Percentiles rank a stretch among this genome's conserved stretches.
These are phyloP conservation scores for Drosophila barbarae DNA, from an alignment of 2,888 invertebrate genomes.

Conservation along the genomic window DNA sequence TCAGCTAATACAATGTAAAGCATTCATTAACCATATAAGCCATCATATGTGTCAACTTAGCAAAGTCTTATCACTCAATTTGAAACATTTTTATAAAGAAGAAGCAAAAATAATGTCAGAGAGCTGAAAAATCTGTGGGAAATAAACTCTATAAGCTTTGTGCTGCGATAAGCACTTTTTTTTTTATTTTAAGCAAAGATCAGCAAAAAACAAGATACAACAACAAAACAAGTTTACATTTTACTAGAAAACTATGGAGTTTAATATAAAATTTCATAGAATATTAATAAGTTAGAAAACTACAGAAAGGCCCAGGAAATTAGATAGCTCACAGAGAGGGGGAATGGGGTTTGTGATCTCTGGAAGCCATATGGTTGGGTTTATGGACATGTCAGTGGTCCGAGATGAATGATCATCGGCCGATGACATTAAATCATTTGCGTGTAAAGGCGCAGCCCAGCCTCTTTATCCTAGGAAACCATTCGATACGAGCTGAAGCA, in stretches of 20 bases:
- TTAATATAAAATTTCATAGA: neutral
- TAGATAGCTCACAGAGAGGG: slow-evolving; percentile 48
- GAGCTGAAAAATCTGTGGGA: slow-evolving; percentile 20
- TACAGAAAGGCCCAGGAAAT: slow-evolving; percentile 41
- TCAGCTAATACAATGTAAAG: neutral
- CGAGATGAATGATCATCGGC: slow-evolving; percentile 62
- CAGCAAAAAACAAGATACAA: slow-evolving; percentile 23
- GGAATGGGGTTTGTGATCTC: slow-evolving; percentile 12
- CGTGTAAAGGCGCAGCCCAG: slow-evolving; percentile 7
- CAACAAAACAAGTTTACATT: neutral
- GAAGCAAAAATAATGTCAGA: neutral
- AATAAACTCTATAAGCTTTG: neutral
- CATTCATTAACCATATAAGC: slow-evolving; percentile 1
- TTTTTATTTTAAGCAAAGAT: slow-evolving; percentile 23
- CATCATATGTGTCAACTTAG: neutral
- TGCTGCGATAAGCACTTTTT: slow-evolving; percentile 16
- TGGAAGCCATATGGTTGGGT: slow-evolving; percentile 48
- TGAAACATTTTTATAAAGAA: neutral
- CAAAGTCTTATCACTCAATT: slow-evolving; percentile 6
- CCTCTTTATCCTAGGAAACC: slow-evolving; percentile 25
- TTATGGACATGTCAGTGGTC: neutral
- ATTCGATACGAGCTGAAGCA: slow-evolving; percentile 21
- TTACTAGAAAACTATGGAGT: neutral
- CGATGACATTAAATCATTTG: slow-evolving; percentile 66
- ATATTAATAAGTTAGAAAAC: neutral